Base-by-base conservation (phyloP, 1,140 invertebrate species). In the Geopemphigus sp. region DNA sequence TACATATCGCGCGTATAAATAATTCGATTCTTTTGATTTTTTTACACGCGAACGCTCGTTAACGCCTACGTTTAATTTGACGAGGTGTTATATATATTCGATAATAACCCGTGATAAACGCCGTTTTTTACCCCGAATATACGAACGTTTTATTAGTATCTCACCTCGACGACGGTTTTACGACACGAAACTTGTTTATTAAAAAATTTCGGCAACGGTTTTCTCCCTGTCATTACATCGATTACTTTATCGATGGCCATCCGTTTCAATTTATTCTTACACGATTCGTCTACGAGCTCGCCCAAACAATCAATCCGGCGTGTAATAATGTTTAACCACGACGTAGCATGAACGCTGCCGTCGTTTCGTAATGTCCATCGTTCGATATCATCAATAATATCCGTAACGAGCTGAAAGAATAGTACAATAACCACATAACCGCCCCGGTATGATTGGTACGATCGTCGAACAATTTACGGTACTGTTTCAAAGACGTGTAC, bases 361-460 rank as follows among this genome's bases (percentile, higher is more conserved):
- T 78, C 57, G 45, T 78, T 63, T 6, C 45, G 57, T 14, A 78
- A 29, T 61, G 17, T 57, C 73, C 73, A 78, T 26, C 57, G 22
- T n/a, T 61, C 22, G 22, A 78, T 72, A 72, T 72, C 17, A 72
- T 72, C 54, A 72, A 72, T 53, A 54, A 54, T 14, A 72, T 72
- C 68, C 5, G 15, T 72, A 32, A 72, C 29, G 4, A 72, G 8
- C 68, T 72, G 10, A 12, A 54, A 12, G 12, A 54, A 72, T n/a
- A n/a, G n/a, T 29, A 72, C 8, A 47, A 70, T 24, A 50, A 53
- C 15, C 26, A 32, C 29, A 8, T 17, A n/a, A 22, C n/a, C n/a
- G n/a, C n/a, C n/a, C n/a, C n/a, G n/a, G n/a, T n/a, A n/a, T n/a
- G n/a, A n/a, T n/a, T n/a, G n/a, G n/a, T n/a, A n/a, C n/a, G n/a